Conservation (phyloP, 2,888 invertebrate genomes). For the Amphiduros pacificus region DNA sequence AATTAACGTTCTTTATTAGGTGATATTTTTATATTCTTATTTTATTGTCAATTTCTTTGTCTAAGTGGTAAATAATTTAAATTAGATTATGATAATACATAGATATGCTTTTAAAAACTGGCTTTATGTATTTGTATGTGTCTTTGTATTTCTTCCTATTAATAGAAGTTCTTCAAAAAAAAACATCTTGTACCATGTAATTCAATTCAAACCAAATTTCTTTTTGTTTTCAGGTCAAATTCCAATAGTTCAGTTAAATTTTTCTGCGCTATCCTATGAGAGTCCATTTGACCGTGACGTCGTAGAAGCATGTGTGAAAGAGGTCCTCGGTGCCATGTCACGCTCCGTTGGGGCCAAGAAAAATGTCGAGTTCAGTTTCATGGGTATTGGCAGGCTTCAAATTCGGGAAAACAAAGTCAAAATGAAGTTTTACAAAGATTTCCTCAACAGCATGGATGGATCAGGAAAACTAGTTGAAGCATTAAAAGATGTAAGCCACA, state of each 20-base stretch:
- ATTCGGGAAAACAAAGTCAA: conserved; percentile 55
- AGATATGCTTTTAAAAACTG: neutral
- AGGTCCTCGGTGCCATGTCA: conserved; percentile 52
- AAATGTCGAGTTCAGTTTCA: conserved; percentile 57
- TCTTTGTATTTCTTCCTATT: neutral
- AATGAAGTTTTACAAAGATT: conserved; percentile 60
- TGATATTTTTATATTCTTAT: too few species aligned
- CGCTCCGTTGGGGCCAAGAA: conserved; percentile 46
- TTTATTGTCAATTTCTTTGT: too few species aligned
- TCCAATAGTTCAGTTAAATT: conserved; percentile 57
- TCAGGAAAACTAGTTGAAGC: conserved; percentile 52
- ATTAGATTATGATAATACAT: too few species aligned
- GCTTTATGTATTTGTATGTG: neutral
- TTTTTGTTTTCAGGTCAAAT: conserved; percentile 47
- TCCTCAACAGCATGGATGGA: conserved; percentile 56
- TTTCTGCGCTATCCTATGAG: conserved; percentile 53
- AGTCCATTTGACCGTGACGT: conserved; percentile 56
- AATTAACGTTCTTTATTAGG: too few species aligned
- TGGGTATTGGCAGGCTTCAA: conserved; percentile 54
- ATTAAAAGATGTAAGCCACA: conserved; percentile 55
- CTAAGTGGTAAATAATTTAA: too few species aligned
- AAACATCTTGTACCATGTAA: neutral
- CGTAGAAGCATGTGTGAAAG: conserved; percentile 56
- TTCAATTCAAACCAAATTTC: neutral
- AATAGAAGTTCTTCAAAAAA: too few species aligned